Conservation (phyloP, 2,888 invertebrate genomes). For the Synergus laeviventris region DNA sequence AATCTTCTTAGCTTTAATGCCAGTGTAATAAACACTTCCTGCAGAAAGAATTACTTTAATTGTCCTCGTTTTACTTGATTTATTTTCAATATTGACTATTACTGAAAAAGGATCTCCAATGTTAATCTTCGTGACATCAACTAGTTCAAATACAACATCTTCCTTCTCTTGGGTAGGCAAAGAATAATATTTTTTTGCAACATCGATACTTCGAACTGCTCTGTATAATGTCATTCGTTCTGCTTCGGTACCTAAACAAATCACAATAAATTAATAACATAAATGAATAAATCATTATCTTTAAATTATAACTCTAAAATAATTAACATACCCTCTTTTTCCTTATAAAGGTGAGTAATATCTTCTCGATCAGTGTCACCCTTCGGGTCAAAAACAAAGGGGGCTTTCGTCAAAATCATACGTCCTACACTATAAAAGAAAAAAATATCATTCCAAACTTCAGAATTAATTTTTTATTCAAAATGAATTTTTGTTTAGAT, state of each 20-base stretch:
- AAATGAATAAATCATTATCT: neutral
- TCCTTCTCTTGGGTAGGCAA: constrained; percentile 79
- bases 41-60: constrained; percentile 83
- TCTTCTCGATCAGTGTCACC: constrained; percentile 85
- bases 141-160: constrained; percentile 82
- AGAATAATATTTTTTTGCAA: constrained; percentile 83
- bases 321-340: constrained; percentile 79
- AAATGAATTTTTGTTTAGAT: no score
- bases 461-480: no score
- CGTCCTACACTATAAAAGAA: constrained; percentile 82
- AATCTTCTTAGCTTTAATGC: constrained; percentile 83
- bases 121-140: constrained; percentile 82
- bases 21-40: constrained; percentile 87
- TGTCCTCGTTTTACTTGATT: constrained; percentile 79
- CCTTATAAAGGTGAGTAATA: constrained; percentile 84
- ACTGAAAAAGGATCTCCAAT: constrained; percentile 85
- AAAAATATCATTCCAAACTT: neutral
- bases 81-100: constrained; percentile 82
- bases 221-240: constrained; percentile 86
- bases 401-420: constrained; percentile 85
- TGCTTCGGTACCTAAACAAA: constrained; percentile 79
- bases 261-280: neutral
- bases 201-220: constrained; percentile 83
- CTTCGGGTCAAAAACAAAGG: constrained; percentile 83
- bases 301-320: no score